Base-by-base conservation (phyloP, 1,140 invertebrate genomes). In the Nylanderia fulva region DNA sequence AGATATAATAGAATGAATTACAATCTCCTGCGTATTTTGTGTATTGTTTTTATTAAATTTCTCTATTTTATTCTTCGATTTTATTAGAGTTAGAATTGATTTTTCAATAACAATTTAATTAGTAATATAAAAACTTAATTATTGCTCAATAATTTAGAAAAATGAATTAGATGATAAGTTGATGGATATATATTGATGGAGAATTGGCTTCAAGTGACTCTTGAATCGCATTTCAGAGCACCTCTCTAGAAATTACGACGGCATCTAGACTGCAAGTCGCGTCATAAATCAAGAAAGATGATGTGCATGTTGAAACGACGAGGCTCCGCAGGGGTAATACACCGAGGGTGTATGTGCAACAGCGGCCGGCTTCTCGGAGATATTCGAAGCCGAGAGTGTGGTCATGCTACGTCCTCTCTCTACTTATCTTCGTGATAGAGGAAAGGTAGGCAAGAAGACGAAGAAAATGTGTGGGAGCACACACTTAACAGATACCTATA, bases 401-500 rank as follows among this genome's bases (percentile, higher is more conserved):
- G n/a, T 68, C 21, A 18, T 4, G 68, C 68, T 15, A n/a, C 21
- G 58, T 27, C 58, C 13, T 29, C 58, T n/a, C n/a, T 29, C 24
- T 3, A 33, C 29, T 33, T 29, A 61, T 61, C 24, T 61, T 18
- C 66, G 39, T 21, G 33, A 8, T 24, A n/a, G 15, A 52, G 48
- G 63, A 56, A 68, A 68, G 76, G 24, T 48, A n/a, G n/a, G 60
- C n/a, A 18, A 9, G n/a, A 33, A 36, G 39, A 77, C 29, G 42
- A 15, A 24, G 29, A 48, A 15, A 48, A n/a, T n/a, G n/a, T 48
- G 15, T 3, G 45, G 18, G 45, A 33, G 29, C 29, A n/a, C n/a
- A 33, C 29, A 33, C n/a, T n/a, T n/a, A n/a, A n/a, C n/a, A n/a
- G n/a, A n/a, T n/a, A n/a, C n/a, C n/a, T n/a, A n/a, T n/a, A n/a